Conservation (phyloP, 1,140 invertebrate species). For the Orussus abietinus region DNA sequence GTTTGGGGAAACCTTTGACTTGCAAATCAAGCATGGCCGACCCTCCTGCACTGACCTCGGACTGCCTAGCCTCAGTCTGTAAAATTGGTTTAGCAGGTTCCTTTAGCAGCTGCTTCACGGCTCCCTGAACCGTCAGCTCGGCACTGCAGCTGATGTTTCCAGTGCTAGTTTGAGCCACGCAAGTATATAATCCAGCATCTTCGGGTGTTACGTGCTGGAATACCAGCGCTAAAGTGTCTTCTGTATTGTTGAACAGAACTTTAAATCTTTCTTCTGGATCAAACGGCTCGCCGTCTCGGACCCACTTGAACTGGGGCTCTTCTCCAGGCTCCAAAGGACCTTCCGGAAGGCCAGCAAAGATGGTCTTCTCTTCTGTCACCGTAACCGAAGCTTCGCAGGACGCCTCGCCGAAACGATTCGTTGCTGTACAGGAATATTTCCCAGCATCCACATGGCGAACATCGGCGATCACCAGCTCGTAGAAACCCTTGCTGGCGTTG, state of each 20-base stretch:
- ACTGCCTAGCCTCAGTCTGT: conserved; percentile 68
- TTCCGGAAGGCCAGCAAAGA: conserved; percentile 70
- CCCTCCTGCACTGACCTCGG: conserved; percentile 75
- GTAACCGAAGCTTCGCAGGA: conserved; percentile 72
- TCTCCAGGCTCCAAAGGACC: conserved; percentile 69
- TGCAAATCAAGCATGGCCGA: conserved; percentile 94
- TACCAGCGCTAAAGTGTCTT: conserved; percentile 85
- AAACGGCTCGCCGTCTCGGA: conserved; percentile 83
- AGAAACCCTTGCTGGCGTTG: conserved; percentile 78
- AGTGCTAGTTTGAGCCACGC: conserved; percentile 86
- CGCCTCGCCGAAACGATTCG: conserved; percentile 78
- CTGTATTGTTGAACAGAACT: conserved; percentile 86
- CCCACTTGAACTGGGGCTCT: conserved; percentile 84
- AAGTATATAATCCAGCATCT: conserved; percentile 92
- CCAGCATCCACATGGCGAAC: conserved; percentile 80
- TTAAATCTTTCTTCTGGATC: conserved; percentile 92
- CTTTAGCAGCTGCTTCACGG: conserved; percentile 73
- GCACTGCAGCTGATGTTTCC: conserved; percentile 92
- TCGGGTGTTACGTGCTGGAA: conserved; percentile 92
- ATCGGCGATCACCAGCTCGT: conserved; percentile 84
- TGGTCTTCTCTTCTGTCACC: conserved; percentile 79
- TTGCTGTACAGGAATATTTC: conserved; percentile 81
- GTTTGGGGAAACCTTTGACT: conserved; percentile 92
- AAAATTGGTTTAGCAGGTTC: conserved; percentile 79
- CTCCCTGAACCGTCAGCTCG: conserved; percentile 85